phyloP scores from a whole-genome alignment of 2,888 invertebrate genomes.

The Theretra japonica region DNA sequence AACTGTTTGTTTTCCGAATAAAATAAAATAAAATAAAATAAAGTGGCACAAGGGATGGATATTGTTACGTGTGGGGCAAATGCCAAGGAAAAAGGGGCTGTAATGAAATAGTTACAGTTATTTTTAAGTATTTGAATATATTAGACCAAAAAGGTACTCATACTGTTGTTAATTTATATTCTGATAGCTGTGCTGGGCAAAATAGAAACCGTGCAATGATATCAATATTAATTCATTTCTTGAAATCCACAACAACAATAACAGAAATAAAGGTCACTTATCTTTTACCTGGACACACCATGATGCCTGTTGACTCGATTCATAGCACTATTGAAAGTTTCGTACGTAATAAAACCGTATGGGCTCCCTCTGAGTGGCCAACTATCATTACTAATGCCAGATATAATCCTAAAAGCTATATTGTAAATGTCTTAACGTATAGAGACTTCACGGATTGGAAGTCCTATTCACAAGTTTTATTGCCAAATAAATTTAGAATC shows the following conservation, averaged over 20 bases:
- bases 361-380: constrained; percentile 34
- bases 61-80: constrained; percentile 35
- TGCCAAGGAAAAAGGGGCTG: constrained; percentile 10
- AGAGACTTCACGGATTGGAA: constrained; percentile 14
- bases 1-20: too few species aligned
- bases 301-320: constrained; percentile 13
- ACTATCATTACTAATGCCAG: constrained; percentile 29
- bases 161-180: constrained; percentile 25
- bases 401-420: background rate
- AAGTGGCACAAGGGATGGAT: constrained; percentile 30
- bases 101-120: constrained; percentile 27
- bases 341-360: constrained; percentile 31
- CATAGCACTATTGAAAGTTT: constrained; percentile 30
- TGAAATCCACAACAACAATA: background rate
- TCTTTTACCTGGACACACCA: constrained; percentile 25
- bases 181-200: constrained; percentile 32
- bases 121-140: constrained; percentile 5
- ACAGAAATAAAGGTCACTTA: constrained; percentile 24
- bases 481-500: constrained; percentile 29
- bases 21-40: too few species aligned
- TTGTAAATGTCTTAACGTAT: constrained; percentile 4
- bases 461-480: constrained; percentile 11
- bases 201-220: constrained; percentile 30
- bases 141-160: constrained; percentile 21
- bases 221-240: constrained; percentile 4